Conservation (phyloP, 2,113 vertebrate species). For the Syngnathus floridae region DNA sequence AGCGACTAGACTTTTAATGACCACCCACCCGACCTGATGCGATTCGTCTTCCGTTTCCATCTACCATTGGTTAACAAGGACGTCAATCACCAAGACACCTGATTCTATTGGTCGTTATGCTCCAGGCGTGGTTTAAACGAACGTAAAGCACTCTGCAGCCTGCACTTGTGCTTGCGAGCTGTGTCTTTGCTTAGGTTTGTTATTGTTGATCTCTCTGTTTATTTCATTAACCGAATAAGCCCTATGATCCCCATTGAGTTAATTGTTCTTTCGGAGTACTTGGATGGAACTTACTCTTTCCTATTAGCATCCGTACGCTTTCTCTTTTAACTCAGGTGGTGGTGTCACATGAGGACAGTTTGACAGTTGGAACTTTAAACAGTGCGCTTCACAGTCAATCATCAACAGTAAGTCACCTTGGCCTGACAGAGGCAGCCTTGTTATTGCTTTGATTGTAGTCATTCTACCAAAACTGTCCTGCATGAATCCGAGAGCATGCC, state of each 20-base stretch:
- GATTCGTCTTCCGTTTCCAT: not conserved
- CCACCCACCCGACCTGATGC: not conserved
- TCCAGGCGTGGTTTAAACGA: not conserved
- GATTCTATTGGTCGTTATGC: constrained; percentile 40
- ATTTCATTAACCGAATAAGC: not conserved
- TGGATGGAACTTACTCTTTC: not conserved
- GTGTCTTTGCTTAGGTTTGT: not conserved
- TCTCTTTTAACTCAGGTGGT: constrained; percentile 11
- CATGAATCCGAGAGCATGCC: not conserved
- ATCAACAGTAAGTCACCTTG: constrained; percentile 47
- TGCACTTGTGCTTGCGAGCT: not conserved
- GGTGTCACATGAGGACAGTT: constrained; percentile 23
- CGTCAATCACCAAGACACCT: constrained; percentile 3
- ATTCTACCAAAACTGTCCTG: not conserved
- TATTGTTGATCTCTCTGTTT: not conserved
- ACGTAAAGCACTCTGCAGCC: not conserved
- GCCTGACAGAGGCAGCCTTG: not conserved
- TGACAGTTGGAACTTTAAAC: not conserved
- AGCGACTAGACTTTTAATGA: not conserved
- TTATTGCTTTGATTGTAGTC: not conserved
- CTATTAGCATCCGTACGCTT: not conserved
- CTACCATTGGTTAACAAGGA: constrained; percentile 34
- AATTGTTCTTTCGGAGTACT: not conserved
- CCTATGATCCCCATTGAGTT: not conserved
- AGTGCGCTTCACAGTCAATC: constrained; percentile 2